Percentiles rank a stretch among this genome's conserved stretches.
Conservation (phyloP, 2,113 vertebrate genomes). For the Agelaius tricolor region DNA sequence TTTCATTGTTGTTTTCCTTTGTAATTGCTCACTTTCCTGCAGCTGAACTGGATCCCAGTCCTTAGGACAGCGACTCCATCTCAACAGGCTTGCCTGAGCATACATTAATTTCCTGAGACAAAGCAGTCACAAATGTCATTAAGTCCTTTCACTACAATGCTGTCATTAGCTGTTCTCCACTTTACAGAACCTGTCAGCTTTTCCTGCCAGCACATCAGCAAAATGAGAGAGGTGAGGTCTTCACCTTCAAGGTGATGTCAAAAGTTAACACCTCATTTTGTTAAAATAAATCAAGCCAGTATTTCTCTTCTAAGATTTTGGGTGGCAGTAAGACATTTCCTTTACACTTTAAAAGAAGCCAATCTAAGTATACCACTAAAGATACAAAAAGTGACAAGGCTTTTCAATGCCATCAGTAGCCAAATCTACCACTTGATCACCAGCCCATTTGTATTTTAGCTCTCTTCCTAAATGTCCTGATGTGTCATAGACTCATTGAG, state of each 20-base stretch:
- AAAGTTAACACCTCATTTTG: background rate
- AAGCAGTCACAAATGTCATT: background rate
- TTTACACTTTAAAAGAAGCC: background rate
- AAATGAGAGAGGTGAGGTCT: background rate
- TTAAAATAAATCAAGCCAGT: background rate
- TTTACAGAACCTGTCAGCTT: background rate
- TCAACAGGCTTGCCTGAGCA: background rate
- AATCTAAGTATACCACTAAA: background rate
- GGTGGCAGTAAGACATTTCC: background rate
- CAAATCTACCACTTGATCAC: background rate
- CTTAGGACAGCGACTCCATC: background rate
- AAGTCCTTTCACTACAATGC: background rate
- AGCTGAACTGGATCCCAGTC: background rate
- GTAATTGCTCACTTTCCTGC: background rate
- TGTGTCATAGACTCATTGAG: background rate
- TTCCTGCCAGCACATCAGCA: background rate
- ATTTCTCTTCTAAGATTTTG: background rate
- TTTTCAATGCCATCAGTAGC: background rate
- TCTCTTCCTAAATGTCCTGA: background rate
- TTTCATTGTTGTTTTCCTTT: background rate
- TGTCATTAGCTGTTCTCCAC: background rate
- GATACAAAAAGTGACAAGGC: background rate
- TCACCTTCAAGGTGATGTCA: background rate
- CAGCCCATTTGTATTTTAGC: background rate
- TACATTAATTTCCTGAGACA: background rate